Base-by-base conservation (phyloP, 2,797 vertebrate genomes). In the Neostethus bicornis region DNA sequence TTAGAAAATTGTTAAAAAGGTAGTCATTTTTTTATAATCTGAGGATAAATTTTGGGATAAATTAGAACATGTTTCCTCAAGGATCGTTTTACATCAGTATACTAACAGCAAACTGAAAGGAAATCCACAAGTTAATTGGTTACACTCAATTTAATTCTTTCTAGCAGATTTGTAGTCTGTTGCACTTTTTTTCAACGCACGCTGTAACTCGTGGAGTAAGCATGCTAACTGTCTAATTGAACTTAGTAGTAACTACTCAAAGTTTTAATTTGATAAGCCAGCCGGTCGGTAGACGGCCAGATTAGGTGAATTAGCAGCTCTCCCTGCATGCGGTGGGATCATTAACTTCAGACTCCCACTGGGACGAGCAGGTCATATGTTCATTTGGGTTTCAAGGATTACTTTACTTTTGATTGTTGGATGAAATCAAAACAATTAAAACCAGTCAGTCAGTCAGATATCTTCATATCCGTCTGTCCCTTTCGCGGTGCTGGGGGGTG, bases 271-370 rank as follows among this genome's bases (percentile, higher is more conserved):
- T 61, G 53, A 51, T 67, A 59, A 79, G 29, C 49, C 67, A 38
- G 38, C 56, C 61, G 54, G 66, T 76, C 58, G 17, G 53, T 76
- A 58, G 80, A 79, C 67, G 81, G 79, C 57, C 72, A 77, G 83
- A 87, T 86, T 84, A 89, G 73, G n/a, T 3, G 53, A 65, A 79
- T 85, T 80, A 84, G 66, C 62, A 57, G 61, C 70, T 79, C 60
- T 71, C 58, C 2, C 77, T 53, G 69, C 72, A 65, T 80, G 75
- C 34, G 79, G 48, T 70, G 66, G 73, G 68, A 67, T 75, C 57
- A 50, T 67, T 47, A 57, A 67, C 55, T 76, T n/a, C 66, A 46
- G 56, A 64, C 50, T 66, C 69, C 56, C 49, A 45, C 71, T 60
- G 67, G 5, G 75, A 24, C 56, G 64, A 66, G 45, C 2, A 25